phyloP scores from a whole-genome alignment of 1,140 invertebrate species.

The Aricia agestis region DNA sequence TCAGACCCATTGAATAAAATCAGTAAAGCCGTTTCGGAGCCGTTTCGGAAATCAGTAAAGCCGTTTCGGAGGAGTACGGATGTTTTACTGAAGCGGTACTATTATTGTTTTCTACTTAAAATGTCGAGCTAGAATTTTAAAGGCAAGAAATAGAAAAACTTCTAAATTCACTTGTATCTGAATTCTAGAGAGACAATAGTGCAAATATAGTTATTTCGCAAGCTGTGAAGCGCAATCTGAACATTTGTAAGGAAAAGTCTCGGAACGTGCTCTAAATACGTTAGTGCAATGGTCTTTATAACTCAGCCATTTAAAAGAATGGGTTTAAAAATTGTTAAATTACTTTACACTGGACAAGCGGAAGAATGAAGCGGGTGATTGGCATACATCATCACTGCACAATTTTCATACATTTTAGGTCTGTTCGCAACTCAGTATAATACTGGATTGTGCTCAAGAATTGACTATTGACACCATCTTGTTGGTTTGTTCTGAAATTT shows the following conservation, averaged over 20 bases:
- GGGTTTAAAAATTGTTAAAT: not conserved
- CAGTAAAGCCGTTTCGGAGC: no score
- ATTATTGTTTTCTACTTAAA: no score
- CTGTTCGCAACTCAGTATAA: no score
- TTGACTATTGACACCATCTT: no score
- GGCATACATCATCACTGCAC: no score
- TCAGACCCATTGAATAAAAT: no score
- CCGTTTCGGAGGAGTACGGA: no score
- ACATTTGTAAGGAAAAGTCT: not conserved
- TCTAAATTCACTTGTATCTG: not conserved
- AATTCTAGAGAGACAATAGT: not conserved
- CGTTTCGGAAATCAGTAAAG: no score
- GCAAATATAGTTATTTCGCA: not conserved
- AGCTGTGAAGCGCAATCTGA: not conserved
- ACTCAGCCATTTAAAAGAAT: not conserved
- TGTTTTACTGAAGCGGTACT: no score
- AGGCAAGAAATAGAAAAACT: not conserved
- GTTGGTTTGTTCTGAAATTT: no score
- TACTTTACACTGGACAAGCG: not conserved
- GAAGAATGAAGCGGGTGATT: not conserved
- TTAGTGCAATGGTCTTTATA: not conserved
- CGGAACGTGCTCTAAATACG: not conserved
- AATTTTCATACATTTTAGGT: no score
- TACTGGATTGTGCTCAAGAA: no score
- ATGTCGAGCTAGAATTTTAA: not conserved